Evolutionary conservation across 2,113 vertebrate species (phyloP).

Genomic region (Chamaetylas fuelleborni): DNA sequence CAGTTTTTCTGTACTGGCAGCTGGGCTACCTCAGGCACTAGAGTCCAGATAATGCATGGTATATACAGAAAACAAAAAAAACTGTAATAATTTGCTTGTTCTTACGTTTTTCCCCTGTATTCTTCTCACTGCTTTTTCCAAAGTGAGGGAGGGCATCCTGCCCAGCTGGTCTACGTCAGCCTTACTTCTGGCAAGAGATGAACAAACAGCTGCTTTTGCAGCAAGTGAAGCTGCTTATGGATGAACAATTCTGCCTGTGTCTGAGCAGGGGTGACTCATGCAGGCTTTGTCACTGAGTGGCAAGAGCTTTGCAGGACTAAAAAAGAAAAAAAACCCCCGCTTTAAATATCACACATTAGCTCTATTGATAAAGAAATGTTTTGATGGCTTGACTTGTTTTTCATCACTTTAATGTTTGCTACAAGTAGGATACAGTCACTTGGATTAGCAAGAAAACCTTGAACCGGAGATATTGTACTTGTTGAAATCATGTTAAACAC

Average conservation of each 20-base stretch:
- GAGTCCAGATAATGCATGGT: conserved; percentile 2
- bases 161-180: conserved; percentile 63
- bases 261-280: conserved; percentile 57
- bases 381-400: conserved; percentile 47
- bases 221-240: conserved; percentile 62
- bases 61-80: background rate
- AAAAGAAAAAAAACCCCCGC: background rate
- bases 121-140: conserved; percentile 14
- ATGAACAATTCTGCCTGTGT: conserved; percentile 64
- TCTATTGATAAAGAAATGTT: conserved; percentile 38
- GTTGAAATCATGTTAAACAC: conserved; percentile 34
- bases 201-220: conserved; percentile 69
- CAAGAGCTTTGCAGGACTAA: conserved; percentile 33
- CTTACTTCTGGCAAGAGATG: conserved; percentile 65
- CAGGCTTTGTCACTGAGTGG: conserved; percentile 52
- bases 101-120: conserved; percentile 10
- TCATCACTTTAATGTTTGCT: background rate
- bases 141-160: conserved; percentile 51
- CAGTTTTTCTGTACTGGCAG: conserved; percentile 21
- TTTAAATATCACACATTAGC: conserved; percentile 50
- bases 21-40: conserved; percentile 21
- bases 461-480: conserved; percentile 3
- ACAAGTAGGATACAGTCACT: background rate
- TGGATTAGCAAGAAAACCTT: conserved; percentile 15
- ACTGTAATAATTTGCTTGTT: conserved; percentile 33